Evolutionary conservation across 2,888 invertebrate species (phyloP).

Genomic region (Patella pellucida): DNA sequence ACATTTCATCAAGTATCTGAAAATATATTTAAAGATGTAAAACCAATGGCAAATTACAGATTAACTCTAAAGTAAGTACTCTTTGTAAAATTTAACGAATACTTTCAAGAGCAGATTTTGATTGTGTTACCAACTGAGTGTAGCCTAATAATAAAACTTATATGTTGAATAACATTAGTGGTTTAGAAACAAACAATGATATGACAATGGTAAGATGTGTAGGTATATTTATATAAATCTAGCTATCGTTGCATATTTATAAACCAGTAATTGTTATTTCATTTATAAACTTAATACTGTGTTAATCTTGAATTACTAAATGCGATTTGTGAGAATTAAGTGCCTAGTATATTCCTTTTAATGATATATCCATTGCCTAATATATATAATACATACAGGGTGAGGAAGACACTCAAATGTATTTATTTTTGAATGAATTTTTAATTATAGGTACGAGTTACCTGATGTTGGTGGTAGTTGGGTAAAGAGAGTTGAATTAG

Average conservation of each 20-base stretch:
- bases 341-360: too few species aligned
- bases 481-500: constrained; percentile 68
- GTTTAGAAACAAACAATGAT: background rate
- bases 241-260: too few species aligned
- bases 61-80: constrained; percentile 53
- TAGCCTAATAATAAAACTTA: too few species aligned
- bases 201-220: background rate
- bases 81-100: background rate
- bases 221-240: background rate
- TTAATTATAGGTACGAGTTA: constrained; percentile 50
- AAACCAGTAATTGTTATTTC: background rate
- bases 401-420: too few species aligned
- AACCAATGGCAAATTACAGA: constrained; percentile 66
- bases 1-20: constrained; percentile 61
- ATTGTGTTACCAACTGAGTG: too few species aligned
- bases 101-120: too few species aligned
- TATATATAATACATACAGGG: too few species aligned
- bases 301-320: background rate
- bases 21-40: constrained; percentile 58
- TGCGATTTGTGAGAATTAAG: too few species aligned
- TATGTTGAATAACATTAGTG: background rate
- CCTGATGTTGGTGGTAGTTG: constrained; percentile 68
- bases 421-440: too few species aligned
- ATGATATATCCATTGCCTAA: too few species aligned
- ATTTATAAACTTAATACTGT: constrained; percentile 30